Evolutionary conservation across 2,797 vertebrate species (phyloP), one percentile per base, ranked within the genome.

Genomic region (Euphonia xanthogaster): DNA sequence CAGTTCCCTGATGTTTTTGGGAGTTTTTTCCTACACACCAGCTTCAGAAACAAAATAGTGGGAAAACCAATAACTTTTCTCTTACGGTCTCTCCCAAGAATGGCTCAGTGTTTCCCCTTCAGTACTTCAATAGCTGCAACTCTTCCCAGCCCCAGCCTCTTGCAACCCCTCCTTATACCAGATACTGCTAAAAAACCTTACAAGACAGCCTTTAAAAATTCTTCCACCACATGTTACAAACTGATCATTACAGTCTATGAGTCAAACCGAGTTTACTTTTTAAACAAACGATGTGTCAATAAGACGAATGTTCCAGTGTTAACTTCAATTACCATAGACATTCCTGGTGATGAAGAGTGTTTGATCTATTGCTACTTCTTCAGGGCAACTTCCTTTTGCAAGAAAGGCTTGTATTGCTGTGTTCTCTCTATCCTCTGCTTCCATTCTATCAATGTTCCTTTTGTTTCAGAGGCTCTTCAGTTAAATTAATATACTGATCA

Each of bases 401-500:
- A 55, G 79, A 90, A 96, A 35, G 70, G 63, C 89, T 91, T 90
- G 44, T 71, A 82, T 63, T 93, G 51, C 42, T 31, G 48, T 62
- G 65, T 88, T 90, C 57, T 54, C 30, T 82, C 48, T 89, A 45
- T 74, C 72, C 78, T 89, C 86, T 57, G 35, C 53, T 90, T 94
- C 90, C 90, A 80, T 88, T 93, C 66, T 79, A 62, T 97, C 94
- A 94, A 90, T 87, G 84, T 88, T 93, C 87, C 50, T 94, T 96
- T 86, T 88, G 80, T 86, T 97, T 96, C 65, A 91, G 92, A 96
- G 85, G 55, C 80, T 96, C 50, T 96, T 96, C 92, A 80, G 86
- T 94, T 96, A 97, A 94, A 95, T 88, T 93, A 96, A 96, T 93
- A 93, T 28, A 92, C 94, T 79, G 90, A 96, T 92, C 94, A 91